Evolutionary conservation across 2,888 invertebrate species (phyloP).

Genomic region (Apocheima hispidaria): DNA sequence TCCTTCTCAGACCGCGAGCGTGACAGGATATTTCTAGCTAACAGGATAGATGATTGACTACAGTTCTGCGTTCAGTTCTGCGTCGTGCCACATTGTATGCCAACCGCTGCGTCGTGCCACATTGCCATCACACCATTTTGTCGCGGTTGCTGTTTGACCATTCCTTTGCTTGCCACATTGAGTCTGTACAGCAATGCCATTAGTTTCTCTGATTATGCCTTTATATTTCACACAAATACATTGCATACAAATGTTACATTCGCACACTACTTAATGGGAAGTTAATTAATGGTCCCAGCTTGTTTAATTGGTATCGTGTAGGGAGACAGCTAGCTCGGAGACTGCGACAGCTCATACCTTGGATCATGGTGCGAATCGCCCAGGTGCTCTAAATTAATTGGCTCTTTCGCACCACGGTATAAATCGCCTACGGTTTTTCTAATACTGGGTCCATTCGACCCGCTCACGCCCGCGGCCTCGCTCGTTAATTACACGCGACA

Average conservation of each 20-base stretch:
- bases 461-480: conserved; percentile 26
- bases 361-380: no score
- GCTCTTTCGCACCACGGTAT: no score
- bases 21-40: no score
- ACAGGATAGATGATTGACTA: no score
- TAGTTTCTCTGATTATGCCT: conserved; percentile 46
- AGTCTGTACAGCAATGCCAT: not conserved
- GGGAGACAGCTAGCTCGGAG: conserved; percentile 15
- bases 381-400: no score
- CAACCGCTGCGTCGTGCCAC: not conserved
- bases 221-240: no score
- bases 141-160: not conserved
- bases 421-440: no score
- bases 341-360: no score
- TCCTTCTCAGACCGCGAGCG: no score
- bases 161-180: not conserved
- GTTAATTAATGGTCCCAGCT: conserved; percentile 41
- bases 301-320: conserved; percentile 40
- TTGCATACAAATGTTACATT: conserved; percentile 53
- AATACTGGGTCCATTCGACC: no score
- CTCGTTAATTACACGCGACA: not conserved
- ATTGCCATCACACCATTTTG: not conserved
- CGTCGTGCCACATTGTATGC: no score
- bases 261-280: conserved; percentile 41
- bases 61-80: no score